Evolutionary conservation across 2,797 vertebrate genomes (phyloP).

Genomic region (Chloroceryle inda): DNA sequence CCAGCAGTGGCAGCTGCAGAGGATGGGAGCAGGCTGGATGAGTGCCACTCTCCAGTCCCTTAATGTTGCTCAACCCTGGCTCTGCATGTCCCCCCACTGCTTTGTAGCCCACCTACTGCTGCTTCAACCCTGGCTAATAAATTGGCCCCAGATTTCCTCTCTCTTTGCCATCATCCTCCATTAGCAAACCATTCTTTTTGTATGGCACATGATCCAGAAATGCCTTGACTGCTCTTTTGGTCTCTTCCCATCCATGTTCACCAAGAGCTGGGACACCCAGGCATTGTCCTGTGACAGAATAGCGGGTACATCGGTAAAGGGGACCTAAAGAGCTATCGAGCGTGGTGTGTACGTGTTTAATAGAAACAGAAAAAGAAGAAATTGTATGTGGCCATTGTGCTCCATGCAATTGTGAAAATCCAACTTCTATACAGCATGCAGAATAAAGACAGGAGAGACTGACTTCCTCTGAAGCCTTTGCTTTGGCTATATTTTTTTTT

Average conservation of each 20-base stretch:
- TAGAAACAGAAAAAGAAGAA: not conserved
- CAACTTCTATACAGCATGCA: not conserved
- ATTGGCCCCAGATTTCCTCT: not conserved
- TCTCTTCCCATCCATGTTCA: not conserved
- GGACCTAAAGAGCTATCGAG: not conserved
- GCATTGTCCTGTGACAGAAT: not conserved
- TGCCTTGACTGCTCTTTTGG: not conserved
- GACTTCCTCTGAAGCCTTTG: slow-evolving; percentile 35
- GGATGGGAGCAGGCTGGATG: not conserved
- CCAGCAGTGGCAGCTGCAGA: not conserved
- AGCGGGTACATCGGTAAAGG: not conserved
- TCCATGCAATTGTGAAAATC: not conserved
- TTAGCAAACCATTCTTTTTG: not conserved
- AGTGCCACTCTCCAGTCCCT: not conserved
- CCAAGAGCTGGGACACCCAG: not conserved
- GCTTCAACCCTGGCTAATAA: not conserved
- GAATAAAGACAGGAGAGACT: not conserved
- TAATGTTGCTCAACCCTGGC: not conserved
- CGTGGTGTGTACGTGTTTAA: not conserved
- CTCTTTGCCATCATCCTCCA: not conserved
- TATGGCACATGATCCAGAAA: not conserved
- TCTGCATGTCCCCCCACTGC: fast-evolving
- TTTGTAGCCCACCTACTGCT: not conserved
- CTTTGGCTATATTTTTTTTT: not conserved
- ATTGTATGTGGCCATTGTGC: not conserved